Percentiles rank a stretch among this genome's conserved stretches.
Evolutionary conservation across 2,797 vertebrate species (phyloP).

Genomic region (Stomatorhinus walkeri): DNA sequence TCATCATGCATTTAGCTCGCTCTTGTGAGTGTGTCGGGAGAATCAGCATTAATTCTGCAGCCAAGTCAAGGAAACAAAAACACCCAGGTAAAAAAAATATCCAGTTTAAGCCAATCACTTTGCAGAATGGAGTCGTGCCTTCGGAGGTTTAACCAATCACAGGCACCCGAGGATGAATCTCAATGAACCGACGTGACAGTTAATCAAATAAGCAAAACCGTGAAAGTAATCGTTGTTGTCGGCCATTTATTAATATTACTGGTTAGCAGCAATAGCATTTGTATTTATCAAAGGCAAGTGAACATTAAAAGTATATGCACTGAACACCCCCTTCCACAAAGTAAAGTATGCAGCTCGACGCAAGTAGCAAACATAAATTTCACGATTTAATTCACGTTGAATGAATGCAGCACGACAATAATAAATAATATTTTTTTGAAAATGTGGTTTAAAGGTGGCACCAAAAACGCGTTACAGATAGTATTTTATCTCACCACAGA

Average conservation of each 20-base stretch:
- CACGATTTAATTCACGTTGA: neutral
- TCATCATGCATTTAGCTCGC: neutral
- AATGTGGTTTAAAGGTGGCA: neutral
- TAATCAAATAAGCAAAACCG: neutral
- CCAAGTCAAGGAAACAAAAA: neutral
- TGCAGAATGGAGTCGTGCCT: neutral
- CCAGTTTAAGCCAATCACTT: constrained; percentile 35
- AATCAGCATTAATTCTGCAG: neutral
- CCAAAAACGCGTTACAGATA: neutral
- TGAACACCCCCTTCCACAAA: neutral
- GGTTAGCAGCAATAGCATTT: neutral
- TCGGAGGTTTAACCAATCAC: constrained; percentile 36
- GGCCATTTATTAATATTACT: neutral
- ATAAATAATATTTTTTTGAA: neutral
- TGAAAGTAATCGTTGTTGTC: neutral
- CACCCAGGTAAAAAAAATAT: neutral
- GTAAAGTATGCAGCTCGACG: neutral
- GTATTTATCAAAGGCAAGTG: neutral
- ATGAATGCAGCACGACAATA: neutral
- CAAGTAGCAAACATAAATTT: neutral
- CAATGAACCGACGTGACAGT: constrained; percentile 9
- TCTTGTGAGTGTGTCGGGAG: neutral
- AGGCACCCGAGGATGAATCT: neutral
- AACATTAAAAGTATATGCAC: neutral
- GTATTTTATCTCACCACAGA: neutral